A percentile compares a stretch with the other conserved stretches of the same genome.
phyloP scores from a whole-genome alignment of 2,888 invertebrate genomes.

The Iphiclides podalirius region DNA sequence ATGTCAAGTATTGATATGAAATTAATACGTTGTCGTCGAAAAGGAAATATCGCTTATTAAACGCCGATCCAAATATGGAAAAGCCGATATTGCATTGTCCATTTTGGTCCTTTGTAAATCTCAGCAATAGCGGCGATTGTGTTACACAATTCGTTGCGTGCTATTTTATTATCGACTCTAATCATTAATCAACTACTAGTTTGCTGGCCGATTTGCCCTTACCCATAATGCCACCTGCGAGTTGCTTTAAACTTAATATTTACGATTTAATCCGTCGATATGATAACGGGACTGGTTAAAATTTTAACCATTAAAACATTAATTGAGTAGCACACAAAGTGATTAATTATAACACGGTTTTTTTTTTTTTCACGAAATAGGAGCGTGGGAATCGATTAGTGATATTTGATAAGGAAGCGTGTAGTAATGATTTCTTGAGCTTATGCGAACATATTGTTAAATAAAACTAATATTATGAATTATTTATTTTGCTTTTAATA shows the following conservation, averaged over 20 bases:
- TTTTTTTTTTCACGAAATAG: neutral
- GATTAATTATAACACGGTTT: neutral
- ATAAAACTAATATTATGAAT: no score
- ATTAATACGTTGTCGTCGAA: neutral
- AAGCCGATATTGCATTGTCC: neutral
- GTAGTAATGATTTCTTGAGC: no score
- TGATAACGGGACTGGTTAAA: neutral
- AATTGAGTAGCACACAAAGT: no score
- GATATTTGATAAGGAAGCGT: neutral
- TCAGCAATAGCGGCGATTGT: neutral
- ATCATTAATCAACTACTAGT: neutral
- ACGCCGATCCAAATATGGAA: neutral
- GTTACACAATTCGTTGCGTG: neutral
- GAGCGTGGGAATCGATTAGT: neutral
- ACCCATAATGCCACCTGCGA: neutral
- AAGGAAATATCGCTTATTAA: constrained; percentile 3
- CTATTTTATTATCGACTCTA: neutral
- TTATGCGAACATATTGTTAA: no score
- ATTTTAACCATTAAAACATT: no score
- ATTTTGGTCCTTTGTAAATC: constrained; percentile 6
- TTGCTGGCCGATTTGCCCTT: neutral
- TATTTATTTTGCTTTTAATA: no score
- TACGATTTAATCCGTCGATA: neutral
- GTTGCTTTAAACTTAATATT: neutral
- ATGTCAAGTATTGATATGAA: neutral